Evolutionary conservation across 2,888 invertebrate genomes (phyloP).

Genomic region (Morpho achilles): DNA sequence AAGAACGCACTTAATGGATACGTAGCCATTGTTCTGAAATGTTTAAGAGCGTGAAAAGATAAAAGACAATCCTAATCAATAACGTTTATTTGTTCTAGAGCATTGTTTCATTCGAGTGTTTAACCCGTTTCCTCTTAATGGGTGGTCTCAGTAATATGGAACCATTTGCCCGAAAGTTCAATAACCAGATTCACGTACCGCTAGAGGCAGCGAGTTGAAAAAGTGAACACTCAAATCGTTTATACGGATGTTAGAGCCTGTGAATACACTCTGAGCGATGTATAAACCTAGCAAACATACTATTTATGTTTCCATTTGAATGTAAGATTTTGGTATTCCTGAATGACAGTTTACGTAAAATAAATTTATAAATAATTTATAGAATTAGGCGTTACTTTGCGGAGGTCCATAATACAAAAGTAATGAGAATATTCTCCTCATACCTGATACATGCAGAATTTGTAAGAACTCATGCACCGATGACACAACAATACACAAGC

Average conservation of each 20-base stretch:
- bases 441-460: too few species aligned
- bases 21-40: too few species aligned
- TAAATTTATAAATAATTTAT: too few species aligned
- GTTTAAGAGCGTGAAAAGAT: background rate
- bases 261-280: background rate
- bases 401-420: too few species aligned
- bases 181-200: constrained; percentile 6
- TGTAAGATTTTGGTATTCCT: too few species aligned
- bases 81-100: constrained; percentile 15
- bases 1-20: too few species aligned
- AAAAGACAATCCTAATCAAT: constrained; percentile 3
- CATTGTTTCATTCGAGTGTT: constrained; percentile 12
- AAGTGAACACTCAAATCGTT: constrained; percentile 2
- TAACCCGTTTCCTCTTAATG: constrained; percentile 17
- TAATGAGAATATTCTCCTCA: too few species aligned
- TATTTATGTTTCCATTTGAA: too few species aligned
- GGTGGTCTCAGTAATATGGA: constrained; percentile 15
- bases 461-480: too few species aligned
- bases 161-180: constrained; percentile 4
- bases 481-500: too few species aligned
- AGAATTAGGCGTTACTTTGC: too few species aligned
- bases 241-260: background rate
- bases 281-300: background rate
- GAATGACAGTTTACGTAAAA: too few species aligned
- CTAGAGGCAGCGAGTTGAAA: constrained; percentile 1